A percentile compares a stretch with the other conserved stretches of the same genome.
These are phyloP conservation scores for Atrichornis clamosus DNA, from an alignment of 2,113 vertebrate species.

Conservation along the genomic window DNA sequence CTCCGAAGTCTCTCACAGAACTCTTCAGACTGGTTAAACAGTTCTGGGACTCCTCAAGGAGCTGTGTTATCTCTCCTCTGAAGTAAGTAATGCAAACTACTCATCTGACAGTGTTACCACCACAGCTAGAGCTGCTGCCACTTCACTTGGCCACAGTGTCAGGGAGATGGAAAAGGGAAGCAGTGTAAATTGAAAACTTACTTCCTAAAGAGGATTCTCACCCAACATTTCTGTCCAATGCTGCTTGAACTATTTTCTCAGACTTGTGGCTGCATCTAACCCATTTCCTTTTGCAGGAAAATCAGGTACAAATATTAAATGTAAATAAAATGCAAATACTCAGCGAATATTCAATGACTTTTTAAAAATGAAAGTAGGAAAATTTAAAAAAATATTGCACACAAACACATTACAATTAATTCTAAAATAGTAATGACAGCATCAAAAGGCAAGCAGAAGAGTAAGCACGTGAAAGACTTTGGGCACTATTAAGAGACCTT, in stretches of 20 bases:
- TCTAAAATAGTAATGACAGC: neutral
- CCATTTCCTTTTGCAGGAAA: neutral
- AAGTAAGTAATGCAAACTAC: neutral
- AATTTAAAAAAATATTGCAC: neutral
- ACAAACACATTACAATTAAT: neutral
- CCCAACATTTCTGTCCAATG: neutral
- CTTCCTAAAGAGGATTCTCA: neutral
- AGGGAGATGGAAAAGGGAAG: neutral
- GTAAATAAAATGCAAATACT: neutral
- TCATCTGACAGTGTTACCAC: neutral
- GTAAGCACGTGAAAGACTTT: neutral
- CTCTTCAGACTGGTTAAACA: neutral
- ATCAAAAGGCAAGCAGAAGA: neutral
- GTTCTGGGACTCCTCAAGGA: neutral
- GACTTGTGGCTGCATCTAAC: neutral
- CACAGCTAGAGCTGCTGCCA: neutral
- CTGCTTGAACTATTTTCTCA: neutral
- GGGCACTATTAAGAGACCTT: neutral
- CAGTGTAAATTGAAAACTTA: fast-evolving
- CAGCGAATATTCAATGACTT: neutral
- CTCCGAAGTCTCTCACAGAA: neutral
- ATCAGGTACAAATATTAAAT: neutral
- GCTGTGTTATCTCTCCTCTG: neutral
- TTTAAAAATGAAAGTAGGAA: neutral
- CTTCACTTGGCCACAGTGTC: neutral